A percentile compares a stretch with the other conserved stretches of the same genome.
phyloP scores from a whole-genome alignment of 2,797 vertebrate genomes.

The Hippocampus kuda region DNA sequence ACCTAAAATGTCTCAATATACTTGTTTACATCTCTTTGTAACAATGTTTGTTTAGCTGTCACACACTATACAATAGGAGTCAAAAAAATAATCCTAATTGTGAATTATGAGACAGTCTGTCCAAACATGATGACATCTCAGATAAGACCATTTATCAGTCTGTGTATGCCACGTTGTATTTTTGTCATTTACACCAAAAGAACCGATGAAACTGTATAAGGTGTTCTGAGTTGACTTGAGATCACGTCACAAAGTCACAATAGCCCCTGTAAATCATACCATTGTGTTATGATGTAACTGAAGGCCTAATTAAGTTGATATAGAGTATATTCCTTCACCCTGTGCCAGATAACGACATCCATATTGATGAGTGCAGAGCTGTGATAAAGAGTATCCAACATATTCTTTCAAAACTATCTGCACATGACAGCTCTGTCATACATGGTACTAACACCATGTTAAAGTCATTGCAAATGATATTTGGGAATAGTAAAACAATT shows the following conservation, averaged over 20 bases:
- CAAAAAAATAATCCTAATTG: constrained; percentile 25
- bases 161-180: background rate
- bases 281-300: background rate
- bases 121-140: constrained; percentile 16
- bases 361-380: constrained; percentile 4
- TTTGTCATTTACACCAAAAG: background rate
- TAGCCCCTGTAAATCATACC: constrained; percentile 3
- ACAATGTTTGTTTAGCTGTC: background rate
- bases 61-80: constrained; percentile 18
- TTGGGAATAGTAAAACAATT: background rate
- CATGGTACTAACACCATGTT: background rate
- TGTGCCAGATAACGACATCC: constrained; percentile 4
- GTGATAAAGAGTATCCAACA: constrained; percentile 3
- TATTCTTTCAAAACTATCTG: constrained; percentile 4
- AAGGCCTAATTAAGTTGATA: constrained; percentile 21
- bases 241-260: background rate
- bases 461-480: constrained; percentile 2
- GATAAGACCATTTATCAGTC: background rate
- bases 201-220: background rate
- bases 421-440: background rate
- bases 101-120: constrained; percentile 28
- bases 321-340: background rate
- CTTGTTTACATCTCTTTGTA: background rate
- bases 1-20: background rate
- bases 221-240: background rate